Percentiles rank a stretch among this genome's conserved stretches.
Evolutionary conservation across 2,888 invertebrate genomes (phyloP).

Genomic region (Acronicta alni): DNA sequence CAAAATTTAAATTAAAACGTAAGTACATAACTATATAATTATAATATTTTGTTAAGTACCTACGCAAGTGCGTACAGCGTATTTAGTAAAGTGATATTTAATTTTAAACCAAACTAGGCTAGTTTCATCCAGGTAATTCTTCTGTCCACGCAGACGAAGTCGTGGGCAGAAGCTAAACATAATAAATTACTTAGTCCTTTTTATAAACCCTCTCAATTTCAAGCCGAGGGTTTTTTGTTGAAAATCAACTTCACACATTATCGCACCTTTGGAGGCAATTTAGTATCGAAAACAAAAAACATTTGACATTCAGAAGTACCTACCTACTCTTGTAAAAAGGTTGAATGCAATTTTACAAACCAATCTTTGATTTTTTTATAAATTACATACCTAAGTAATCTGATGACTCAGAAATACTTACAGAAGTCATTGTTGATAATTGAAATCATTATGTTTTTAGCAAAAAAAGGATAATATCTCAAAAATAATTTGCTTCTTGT

Average conservation of each 20-base stretch:
- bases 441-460: background rate
- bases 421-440: conserved; percentile 6
- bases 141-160: no score
- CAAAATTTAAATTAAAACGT: no score
- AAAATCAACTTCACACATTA: conserved; percentile 21
- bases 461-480: background rate
- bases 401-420: conserved; percentile 3
- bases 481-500: background rate
- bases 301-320: conserved; percentile 46
- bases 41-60: no score
- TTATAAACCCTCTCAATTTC: conserved; percentile 22
- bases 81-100: no score
- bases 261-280: conserved; percentile 28
- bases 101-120: no score
- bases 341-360: conserved; percentile 22
- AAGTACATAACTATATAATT: no score
- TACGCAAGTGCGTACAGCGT: no score
- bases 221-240: conserved; percentile 30
- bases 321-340: conserved; percentile 23
- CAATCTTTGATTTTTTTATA: conserved; percentile 17
- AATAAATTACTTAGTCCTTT: conserved; percentile 28
- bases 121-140: no score
- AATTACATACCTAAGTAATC: background rate
- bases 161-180: conserved; percentile 4
- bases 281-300: conserved; percentile 32